A percentile compares a stretch with the other conserved stretches of the same genome.
Evolutionary conservation across 92 coral and sea anemone genomes (phyloP).

Genomic region (Epizoanthus illoricatus): DNA sequence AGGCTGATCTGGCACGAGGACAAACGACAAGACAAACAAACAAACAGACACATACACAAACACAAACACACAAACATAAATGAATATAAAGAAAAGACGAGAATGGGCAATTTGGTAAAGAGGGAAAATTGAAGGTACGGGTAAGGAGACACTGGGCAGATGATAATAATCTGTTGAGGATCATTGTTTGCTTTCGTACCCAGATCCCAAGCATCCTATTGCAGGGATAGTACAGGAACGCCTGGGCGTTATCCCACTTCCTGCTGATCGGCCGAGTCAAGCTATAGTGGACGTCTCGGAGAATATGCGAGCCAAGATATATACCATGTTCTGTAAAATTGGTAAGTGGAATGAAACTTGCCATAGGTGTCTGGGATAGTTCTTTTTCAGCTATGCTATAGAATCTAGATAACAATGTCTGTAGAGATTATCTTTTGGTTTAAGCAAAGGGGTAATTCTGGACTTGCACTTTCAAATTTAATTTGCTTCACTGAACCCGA

Average conservation of each 20-base stretch:
- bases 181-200: slow-evolving; percentile 9
- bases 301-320: slow-evolving; percentile 95
- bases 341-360: slow-evolving; percentile 52
- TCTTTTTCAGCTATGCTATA: not conserved
- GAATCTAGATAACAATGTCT: not conserved
- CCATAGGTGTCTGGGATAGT: not conserved
- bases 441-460: no score
- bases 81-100: no score
- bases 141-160: not conserved
- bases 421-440: not conserved
- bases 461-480: no score
- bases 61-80: no score
- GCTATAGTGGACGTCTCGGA: slow-evolving; percentile 94
- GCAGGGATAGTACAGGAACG: slow-evolving; percentile 85
- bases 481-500: no score
- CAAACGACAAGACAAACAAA: no score
- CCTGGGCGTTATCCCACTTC: slow-evolving; percentile 78
- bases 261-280: slow-evolving; percentile 91
- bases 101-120: not conserved
- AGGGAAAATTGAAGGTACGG: not conserved
- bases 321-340: slow-evolving; percentile 89
- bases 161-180: not conserved
- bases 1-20: no score
- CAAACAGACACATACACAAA: no score
- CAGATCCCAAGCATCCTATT: slow-evolving; percentile 80